phyloP scores from a whole-genome alignment of 2,797 vertebrate genomes.

The Enteromius paludinosus region DNA sequence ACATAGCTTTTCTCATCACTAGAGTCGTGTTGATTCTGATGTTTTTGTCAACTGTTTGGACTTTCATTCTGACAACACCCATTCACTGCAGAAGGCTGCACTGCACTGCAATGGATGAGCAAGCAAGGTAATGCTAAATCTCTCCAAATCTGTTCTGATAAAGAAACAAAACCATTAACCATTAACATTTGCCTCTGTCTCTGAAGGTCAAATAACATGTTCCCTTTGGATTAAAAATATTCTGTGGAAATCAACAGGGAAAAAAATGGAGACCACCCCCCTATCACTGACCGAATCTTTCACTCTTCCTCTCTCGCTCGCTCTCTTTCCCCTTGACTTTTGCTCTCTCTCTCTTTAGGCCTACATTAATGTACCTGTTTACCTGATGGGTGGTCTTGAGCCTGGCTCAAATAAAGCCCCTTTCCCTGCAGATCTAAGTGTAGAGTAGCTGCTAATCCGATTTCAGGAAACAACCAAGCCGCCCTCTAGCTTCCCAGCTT shows the following conservation, averaged over 20 bases:
- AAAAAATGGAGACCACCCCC: constrained; percentile 9
- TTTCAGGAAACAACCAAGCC: constrained; percentile 86
- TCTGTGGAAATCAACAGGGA: constrained; percentile 30
- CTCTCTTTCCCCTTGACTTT: constrained; percentile 62
- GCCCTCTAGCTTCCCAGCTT: constrained; percentile 67
- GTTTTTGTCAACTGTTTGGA: not conserved
- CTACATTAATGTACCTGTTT: constrained; percentile 82
- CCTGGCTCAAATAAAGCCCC: constrained; percentile 79
- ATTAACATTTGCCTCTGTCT: not conserved
- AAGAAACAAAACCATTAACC: too few species aligned
- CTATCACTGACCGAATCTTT: constrained; percentile 66
- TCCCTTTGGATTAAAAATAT: constrained; percentile 47
- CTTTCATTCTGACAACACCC: not conserved
- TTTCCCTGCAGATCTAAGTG: constrained; percentile 81
- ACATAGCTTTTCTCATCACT: not conserved
- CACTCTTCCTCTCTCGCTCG: constrained; percentile 18
- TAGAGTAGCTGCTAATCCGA: constrained; percentile 89
- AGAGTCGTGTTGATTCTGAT: not conserved
- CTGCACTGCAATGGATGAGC: not conserved
- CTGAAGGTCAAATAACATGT: constrained; percentile 16
- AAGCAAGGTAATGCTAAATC: not conserved
- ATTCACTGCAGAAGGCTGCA: not conserved
- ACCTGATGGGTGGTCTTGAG: constrained; percentile 87
- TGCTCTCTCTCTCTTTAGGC: constrained; percentile 57
- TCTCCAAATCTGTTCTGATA: too few species aligned